These are phyloP conservation scores for Tetheella fluctuosa DNA, from an alignment of 2,888 invertebrate species.

Conservation along the genomic window DNA sequence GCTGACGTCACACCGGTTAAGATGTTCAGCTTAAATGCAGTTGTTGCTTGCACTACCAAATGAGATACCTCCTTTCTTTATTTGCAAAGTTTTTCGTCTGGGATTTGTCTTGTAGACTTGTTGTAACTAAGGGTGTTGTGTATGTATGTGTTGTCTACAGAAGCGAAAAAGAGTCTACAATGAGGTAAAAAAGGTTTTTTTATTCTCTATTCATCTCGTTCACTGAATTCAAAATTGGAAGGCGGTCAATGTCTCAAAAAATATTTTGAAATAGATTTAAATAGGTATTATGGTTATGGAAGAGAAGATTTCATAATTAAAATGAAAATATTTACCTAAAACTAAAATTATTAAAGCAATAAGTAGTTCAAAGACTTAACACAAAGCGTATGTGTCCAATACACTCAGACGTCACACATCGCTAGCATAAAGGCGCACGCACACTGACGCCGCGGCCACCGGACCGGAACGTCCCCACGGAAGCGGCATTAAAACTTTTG, in stretches of 20 bases:
- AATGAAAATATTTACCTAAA: not conserved
- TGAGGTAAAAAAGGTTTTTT: no score
- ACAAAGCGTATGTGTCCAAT: constrained; percentile 18
- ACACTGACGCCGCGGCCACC: constrained; percentile 43
- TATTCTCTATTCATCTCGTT: no score
- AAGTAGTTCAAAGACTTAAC: not conserved
- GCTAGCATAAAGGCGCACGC: constrained; percentile 49
- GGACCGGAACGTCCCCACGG: constrained; percentile 68
- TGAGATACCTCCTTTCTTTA: constrained; percentile 2
- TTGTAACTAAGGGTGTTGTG: no score
- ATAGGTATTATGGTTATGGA: no score
- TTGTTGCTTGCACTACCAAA: constrained; percentile 13
- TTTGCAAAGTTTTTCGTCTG: constrained; percentile 8
- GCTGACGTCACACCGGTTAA: constrained; percentile 34
- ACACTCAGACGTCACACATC: constrained; percentile 33
- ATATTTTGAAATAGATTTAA: no score
- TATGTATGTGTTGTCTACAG: no score
- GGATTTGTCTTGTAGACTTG: not conserved
- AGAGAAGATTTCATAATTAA: no score
- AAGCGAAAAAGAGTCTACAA: no score
- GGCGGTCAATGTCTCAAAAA: no score
- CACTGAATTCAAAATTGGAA: no score
- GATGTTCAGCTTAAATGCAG: constrained; percentile 30
- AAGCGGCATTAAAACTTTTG: constrained; percentile 83
- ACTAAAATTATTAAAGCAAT: not conserved